Evolutionary conservation across 2,113 vertebrate species (phyloP).

Genomic region (Varanus komodoensis): DNA sequence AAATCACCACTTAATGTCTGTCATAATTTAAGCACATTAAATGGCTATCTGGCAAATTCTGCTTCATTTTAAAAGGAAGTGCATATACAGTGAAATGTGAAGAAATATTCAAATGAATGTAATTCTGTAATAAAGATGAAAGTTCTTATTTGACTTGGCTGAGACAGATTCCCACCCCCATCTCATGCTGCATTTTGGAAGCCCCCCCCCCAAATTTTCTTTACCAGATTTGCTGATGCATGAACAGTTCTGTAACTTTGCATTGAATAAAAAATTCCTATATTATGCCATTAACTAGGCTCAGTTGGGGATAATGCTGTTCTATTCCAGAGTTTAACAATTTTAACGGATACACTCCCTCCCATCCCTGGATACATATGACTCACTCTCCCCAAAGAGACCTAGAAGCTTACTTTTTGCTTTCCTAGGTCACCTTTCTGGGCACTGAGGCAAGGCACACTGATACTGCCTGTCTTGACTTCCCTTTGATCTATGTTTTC

Average conservation of each 20-base stretch:
- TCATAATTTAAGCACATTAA: conserved; percentile 6
- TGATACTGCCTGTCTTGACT: too few species aligned
- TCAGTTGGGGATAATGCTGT: not conserved
- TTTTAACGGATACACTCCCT: not conserved
- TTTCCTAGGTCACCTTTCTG: not conserved
- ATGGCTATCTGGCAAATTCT: not conserved
- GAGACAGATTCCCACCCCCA: not conserved
- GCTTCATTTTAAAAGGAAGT: not conserved
- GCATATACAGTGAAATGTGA: not conserved
- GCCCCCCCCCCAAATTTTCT: not conserved
- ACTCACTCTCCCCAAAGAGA: not conserved
- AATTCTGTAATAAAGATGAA: not conserved
- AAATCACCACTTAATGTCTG: not conserved
- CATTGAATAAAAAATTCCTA: not conserved
- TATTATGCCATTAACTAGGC: not conserved
- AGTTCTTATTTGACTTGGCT: not conserved
- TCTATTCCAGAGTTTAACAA: not conserved
- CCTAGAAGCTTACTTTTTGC: not conserved
- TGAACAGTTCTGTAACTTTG: not conserved
- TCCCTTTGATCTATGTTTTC: too few species aligned
- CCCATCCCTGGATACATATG: not conserved
- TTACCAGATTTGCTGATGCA: not conserved
- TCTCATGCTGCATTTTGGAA: not conserved
- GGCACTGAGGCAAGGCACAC: too few species aligned
- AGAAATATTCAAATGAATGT: not conserved